phyloP scores from a whole-genome alignment of 2,113 vertebrate genomes.

The Hylia prasina region DNA sequence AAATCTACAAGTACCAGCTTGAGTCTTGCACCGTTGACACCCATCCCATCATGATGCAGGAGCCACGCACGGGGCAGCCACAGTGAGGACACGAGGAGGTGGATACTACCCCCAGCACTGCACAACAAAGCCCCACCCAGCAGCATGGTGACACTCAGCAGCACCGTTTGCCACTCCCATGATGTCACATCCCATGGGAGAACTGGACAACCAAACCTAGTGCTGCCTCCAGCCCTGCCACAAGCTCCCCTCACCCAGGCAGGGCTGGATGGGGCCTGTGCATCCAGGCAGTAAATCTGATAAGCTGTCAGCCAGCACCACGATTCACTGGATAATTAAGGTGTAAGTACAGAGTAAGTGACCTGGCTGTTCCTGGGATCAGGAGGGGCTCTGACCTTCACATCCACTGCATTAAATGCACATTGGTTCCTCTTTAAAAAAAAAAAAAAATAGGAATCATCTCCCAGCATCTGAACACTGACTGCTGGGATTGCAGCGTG shows the following conservation, averaged over 20 bases:
- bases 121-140: neutral
- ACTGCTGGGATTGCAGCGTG: accelerated
- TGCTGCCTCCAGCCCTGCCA: accelerated
- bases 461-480: neutral
- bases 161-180: accelerated
- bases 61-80: accelerated
- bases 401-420: neutral
- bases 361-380: neutral
- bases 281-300: neutral
- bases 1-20: neutral
- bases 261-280: accelerated
- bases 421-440: accelerated
- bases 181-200: neutral
- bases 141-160: accelerated
- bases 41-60: accelerated
- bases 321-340: neutral
- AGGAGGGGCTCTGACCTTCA: neutral
- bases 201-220: neutral
- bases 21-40: accelerated
- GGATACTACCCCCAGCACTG: accelerated
- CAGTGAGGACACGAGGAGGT: accelerated
- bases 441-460: neutral
- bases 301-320: neutral
- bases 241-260: accelerated
- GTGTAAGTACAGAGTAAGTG: neutral